Conservation (phyloP, 1,140 invertebrate genomes). For the Drosophila lini region DNA sequence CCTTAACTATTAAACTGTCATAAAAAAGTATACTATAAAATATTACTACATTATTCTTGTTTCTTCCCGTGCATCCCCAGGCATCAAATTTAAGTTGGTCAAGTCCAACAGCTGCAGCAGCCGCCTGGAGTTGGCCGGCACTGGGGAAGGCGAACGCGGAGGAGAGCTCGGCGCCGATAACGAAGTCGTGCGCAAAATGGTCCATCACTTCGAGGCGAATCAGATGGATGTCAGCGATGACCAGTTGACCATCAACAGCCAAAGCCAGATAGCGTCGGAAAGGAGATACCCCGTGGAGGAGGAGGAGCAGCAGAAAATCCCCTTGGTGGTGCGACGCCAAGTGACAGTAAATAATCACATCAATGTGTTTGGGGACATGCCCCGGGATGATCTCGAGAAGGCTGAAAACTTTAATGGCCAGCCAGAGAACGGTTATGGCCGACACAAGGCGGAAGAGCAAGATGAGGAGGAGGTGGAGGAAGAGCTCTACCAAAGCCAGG, state of each 20-base stretch:
- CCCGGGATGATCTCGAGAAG: slow-evolving; percentile 20
- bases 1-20: background rate
- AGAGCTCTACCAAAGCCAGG: slow-evolving; percentile 55
- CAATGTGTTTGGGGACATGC: slow-evolving; percentile 58
- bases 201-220: slow-evolving; percentile 74
- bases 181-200: slow-evolving; percentile 76
- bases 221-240: slow-evolving; percentile 30
- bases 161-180: slow-evolving; percentile 61
- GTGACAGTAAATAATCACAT: slow-evolving; percentile 84
- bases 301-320: slow-evolving; percentile 6
- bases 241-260: slow-evolving; percentile 73
- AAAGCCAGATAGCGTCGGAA: slow-evolving; percentile 31
- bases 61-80: slow-evolving; percentile 59
- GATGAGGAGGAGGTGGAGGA: background rate
- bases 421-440: slow-evolving; percentile 29
- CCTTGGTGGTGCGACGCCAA: slow-evolving; percentile 40
- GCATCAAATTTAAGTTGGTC: slow-evolving; percentile 90
- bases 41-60: background rate
- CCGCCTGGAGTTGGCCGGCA: slow-evolving; percentile 88
- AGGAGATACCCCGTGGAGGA: slow-evolving; percentile 1
- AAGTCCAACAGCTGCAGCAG: slow-evolving; percentile 94
- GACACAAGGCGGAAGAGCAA: slow-evolving; percentile 1
- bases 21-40: background rate
- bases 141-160: slow-evolving; percentile 86
- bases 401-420: slow-evolving; percentile 52